Conservation (phyloP, 1,140 invertebrate genomes). For the Pentalonia nigronervosa region DNA sequence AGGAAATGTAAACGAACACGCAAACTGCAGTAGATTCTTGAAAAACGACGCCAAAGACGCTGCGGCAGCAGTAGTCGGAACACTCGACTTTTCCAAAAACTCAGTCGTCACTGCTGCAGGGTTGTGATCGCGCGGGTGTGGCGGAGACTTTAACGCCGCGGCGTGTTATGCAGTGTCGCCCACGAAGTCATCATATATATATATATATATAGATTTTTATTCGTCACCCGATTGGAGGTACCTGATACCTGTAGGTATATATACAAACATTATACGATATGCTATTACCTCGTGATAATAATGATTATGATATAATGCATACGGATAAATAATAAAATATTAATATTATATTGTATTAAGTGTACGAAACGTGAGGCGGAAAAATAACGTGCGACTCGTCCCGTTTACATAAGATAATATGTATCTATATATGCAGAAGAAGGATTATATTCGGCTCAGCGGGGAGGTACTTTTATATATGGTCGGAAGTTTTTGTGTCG, state of each 20-base stretch:
- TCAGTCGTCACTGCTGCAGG: too few relatives aligned
- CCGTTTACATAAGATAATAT: neutral
- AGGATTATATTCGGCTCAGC: neutral
- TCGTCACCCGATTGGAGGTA: neutral
- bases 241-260: too few relatives aligned
- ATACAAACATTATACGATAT: neutral
- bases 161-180: too few relatives aligned
- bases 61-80: neutral
- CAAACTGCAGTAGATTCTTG: too few relatives aligned
- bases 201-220: too few relatives aligned
- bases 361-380: neutral
- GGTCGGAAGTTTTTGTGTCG: conserved; percentile 41
- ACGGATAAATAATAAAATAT: neutral
- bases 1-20: too few relatives aligned
- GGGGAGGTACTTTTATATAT: neutral
- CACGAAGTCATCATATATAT: neutral
- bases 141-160: too few relatives aligned
- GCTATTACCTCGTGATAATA: neutral
- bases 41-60: too few relatives aligned
- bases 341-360: neutral
- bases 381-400: neutral
- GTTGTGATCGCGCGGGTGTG: neutral
- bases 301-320: neutral
- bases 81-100: neutral
- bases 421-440: too few relatives aligned